A percentile compares a stretch with the other conserved stretches of the same genome.
These are phyloP conservation scores for Sitta europaea DNA, from an alignment of 2,113 vertebrate genomes.

Conservation along the genomic window DNA sequence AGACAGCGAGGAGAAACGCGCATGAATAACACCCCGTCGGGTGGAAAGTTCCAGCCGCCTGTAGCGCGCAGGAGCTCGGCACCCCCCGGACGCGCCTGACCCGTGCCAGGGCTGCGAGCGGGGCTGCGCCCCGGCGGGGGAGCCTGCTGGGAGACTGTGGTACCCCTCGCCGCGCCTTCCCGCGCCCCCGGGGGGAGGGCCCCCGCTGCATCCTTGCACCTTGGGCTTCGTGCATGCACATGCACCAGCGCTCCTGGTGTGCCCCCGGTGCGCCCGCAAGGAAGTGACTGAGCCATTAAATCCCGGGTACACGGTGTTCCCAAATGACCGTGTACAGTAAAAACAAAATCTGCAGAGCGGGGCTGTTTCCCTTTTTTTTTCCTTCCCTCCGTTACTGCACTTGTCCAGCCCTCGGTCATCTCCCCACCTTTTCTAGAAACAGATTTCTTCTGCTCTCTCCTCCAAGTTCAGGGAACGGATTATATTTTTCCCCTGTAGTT, in stretches of 20 bases:
- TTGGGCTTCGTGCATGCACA: neutral
- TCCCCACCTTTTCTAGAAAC: neutral
- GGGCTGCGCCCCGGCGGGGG: neutral
- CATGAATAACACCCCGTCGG: neutral
- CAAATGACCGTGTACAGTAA: neutral
- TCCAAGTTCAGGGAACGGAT: conserved; percentile 1
- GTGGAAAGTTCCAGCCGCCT: conserved; percentile 26
- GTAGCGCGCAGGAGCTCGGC: neutral
- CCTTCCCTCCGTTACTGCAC: neutral
- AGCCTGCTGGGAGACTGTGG: neutral
- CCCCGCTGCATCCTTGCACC: neutral
- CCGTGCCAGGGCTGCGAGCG: neutral
- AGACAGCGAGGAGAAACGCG: neutral
- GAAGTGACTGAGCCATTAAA: neutral
- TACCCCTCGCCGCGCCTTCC: no score
- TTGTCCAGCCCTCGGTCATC: neutral
- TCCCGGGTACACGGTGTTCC: neutral
- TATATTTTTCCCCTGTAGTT: neutral
- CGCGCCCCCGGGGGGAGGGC: neutral
- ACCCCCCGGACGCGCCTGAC: no score
- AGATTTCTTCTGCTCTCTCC: neutral
- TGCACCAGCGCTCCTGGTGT: neutral
- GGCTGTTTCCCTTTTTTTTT: neutral
- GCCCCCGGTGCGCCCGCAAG: neutral
- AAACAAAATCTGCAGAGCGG: neutral